Evolutionary conservation across 2,113 vertebrate species (phyloP), one percentile per base, ranked within the genome.

Genomic region (Dermatemys mawii): DNA sequence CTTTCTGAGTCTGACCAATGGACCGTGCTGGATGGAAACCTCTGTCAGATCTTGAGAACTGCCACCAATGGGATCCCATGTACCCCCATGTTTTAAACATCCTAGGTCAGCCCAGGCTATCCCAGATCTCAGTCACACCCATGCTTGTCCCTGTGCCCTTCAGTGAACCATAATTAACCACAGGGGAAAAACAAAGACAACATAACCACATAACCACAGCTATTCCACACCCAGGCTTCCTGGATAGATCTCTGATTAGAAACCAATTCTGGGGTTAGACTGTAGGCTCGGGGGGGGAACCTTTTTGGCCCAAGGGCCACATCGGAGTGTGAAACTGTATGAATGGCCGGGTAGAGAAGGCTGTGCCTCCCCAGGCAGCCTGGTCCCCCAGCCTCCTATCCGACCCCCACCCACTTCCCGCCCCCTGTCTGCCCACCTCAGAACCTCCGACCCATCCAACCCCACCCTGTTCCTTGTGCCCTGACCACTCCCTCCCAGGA

Each of bases 11-110:
- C 44, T 50, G 5, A 50, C 55, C 27, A 57, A 17, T 17, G 57
- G 29, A 32, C 57, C 3, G 13, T 35, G 57, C 57, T 63, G 57
- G 57, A 63, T 63, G 57, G 27, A 38, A 2, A 2, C 10, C 38
- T 55, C 44, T 27, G 29, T 38, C 67, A 55, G 17, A 19, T 29
- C 51, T 2, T 0, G 1, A 70, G 76, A 73, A 88, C 3, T 32
- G 76, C 41, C 35, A 29, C 4, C 0, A 1, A 27, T 0, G 1
- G 7, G 19, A 12, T 54, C 76, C 78, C 54, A 9, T 44, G 48
- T n/a, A 76, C 73, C 82, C 76, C n/a, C n/a, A 32, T 44, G 53
- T 13, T 75, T 88, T 14, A 3, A 50, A 86, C 32, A 14, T 6
- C 3, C 0, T 2, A 80, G 7, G 57, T 63, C 14, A 35, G 35